A percentile compares a stretch with the other conserved stretches of the same genome.
Evolutionary conservation across 2,888 invertebrate genomes (phyloP).

Genomic region (Drosophila monieri): DNA sequence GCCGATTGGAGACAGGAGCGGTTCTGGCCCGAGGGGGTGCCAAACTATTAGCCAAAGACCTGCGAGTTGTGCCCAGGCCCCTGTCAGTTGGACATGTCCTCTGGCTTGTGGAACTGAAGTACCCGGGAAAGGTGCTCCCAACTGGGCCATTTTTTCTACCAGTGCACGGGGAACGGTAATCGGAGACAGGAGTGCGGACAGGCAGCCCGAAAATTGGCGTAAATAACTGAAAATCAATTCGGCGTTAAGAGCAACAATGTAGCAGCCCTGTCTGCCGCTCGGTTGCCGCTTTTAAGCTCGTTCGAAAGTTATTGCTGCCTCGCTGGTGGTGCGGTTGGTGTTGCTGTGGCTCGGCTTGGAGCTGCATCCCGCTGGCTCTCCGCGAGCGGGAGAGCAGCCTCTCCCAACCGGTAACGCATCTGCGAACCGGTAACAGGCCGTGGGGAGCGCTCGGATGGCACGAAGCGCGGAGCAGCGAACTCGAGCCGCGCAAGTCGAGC

Average conservation of each 20-base stretch:
- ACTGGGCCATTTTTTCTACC: slow-evolving; percentile 1
- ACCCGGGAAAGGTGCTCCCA: too few species aligned
- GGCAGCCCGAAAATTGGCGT: slow-evolving; percentile 60
- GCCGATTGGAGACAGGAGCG: not conserved
- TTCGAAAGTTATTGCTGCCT: slow-evolving; percentile 63
- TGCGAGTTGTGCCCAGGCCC: too few species aligned
- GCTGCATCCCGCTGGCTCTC: slow-evolving; percentile 61
- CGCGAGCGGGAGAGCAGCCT: not conserved
- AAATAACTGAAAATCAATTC: slow-evolving; percentile 78
- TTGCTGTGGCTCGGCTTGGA: slow-evolving; percentile 17
- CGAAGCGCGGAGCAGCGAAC: not conserved
- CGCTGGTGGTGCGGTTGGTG: not conserved
- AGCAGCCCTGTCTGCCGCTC: slow-evolving; percentile 3
- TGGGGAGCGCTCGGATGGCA: not conserved
- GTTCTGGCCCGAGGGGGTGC: not conserved
- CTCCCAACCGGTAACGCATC: not conserved
- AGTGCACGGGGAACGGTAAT: slow-evolving; percentile 31
- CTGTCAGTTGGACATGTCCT: too few species aligned
- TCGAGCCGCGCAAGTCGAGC: not conserved
- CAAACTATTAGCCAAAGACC: too few species aligned
- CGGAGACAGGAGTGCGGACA: slow-evolving; percentile 43
- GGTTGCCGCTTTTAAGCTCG: slow-evolving; percentile 50
- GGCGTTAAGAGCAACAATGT: slow-evolving; percentile 66
- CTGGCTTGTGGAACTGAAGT: too few species aligned
- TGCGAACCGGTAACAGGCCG: not conserved